A percentile compares a stretch with the other conserved stretches of the same genome.
Evolutionary conservation across 2,888 invertebrate genomes (phyloP).

Genomic region (Holacanthella duospinosa): DNA sequence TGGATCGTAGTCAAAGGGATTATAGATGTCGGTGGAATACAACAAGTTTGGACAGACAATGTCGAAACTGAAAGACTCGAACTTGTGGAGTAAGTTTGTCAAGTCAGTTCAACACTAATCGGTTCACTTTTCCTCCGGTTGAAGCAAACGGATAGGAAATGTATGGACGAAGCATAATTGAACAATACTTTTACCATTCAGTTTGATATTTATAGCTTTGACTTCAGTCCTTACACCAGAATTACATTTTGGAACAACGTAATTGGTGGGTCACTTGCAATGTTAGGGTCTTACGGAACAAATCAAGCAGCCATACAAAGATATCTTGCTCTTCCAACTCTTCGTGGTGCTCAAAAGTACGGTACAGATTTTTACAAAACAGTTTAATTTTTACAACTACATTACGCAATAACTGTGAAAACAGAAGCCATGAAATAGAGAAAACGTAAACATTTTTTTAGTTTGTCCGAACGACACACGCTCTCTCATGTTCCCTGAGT

Average conservation of each 20-base stretch:
- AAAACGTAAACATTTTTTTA: no score
- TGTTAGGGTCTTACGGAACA: slow-evolving; percentile 62
- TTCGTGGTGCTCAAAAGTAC: slow-evolving; percentile 55
- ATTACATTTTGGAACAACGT: slow-evolving; percentile 66
- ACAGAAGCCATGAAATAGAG: no score
- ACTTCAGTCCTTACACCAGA: slow-evolving; percentile 51
- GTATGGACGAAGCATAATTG: no score
- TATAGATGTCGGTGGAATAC: slow-evolving; percentile 34
- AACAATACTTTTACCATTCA: not conserved
- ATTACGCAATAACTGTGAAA: no score
- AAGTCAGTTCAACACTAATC: no score
- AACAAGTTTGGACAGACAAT: slow-evolving; percentile 29
- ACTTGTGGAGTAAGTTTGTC: slow-evolving; percentile 38
- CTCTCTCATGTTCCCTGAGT: no score
- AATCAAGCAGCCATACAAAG: slow-evolving; percentile 43
- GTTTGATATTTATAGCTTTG: slow-evolving; percentile 3
- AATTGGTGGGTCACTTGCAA: slow-evolving; percentile 64
- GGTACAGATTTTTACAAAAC: no score
- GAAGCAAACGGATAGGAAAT: no score
- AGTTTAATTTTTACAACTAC: no score
- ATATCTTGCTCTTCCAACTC: slow-evolving; percentile 56
- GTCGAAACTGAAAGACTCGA: slow-evolving; percentile 31
- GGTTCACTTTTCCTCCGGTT: no score
- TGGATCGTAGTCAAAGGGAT: slow-evolving; percentile 37
- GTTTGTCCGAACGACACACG: no score